phyloP scores from a whole-genome alignment of 2,888 invertebrate genomes.

The Mythimna loreyi region DNA sequence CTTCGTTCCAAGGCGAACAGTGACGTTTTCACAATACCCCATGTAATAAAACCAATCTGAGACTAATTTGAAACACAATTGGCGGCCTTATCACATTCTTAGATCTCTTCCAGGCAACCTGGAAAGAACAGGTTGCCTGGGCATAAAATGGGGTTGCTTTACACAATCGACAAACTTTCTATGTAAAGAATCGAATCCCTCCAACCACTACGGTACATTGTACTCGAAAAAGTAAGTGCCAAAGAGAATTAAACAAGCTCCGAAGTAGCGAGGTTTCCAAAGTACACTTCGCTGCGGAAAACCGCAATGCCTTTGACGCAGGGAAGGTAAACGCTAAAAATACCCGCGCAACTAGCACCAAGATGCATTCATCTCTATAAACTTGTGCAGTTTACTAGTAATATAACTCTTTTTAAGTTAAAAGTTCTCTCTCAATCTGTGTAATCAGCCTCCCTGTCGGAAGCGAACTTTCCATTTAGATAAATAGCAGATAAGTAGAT shows the following conservation, averaged over 20 bases:
- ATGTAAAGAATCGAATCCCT: constrained; percentile 19
- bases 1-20: too few relatives aligned
- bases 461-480: constrained; percentile 35
- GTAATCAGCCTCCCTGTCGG: constrained; percentile 43
- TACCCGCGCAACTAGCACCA: constrained; percentile 29
- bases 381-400: constrained; percentile 44
- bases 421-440: constrained; percentile 36
- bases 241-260: constrained; percentile 46
- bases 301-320: constrained; percentile 52
- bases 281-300: constrained; percentile 35
- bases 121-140: too few relatives aligned
- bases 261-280: constrained; percentile 42
- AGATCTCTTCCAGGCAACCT: too few relatives aligned
- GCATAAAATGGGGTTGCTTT: too few relatives aligned
- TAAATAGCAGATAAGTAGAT: constrained; percentile 39
- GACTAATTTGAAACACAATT: too few relatives aligned
- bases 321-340: constrained; percentile 51
- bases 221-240: constrained; percentile 1
- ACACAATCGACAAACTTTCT: too few relatives aligned
- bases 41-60: too few relatives aligned
- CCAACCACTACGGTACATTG: neutral
- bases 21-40: too few relatives aligned
- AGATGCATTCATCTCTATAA: constrained; percentile 50
- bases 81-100: too few relatives aligned
- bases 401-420: constrained; percentile 41